These are phyloP conservation scores for Drosophila ezoana DNA, from an alignment of 2,888 invertebrate genomes.

Conservation along the genomic window DNA sequence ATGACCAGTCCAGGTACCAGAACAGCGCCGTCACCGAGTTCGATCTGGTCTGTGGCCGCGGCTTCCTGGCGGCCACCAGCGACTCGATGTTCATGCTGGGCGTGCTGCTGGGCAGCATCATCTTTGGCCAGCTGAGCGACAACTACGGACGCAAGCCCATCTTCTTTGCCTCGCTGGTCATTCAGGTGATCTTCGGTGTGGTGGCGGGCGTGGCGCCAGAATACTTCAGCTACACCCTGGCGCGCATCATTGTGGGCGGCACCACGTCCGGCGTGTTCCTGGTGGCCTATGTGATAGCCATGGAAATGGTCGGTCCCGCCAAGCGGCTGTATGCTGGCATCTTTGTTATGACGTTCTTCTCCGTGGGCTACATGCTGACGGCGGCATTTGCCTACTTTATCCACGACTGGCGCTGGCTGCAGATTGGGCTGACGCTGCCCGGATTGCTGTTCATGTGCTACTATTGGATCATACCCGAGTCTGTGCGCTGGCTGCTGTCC, in stretches of 20 bases:
- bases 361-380: slow-evolving; percentile 89
- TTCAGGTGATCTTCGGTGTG: slow-evolving; percentile 89
- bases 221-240: slow-evolving; percentile 88
- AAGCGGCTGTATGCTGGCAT: slow-evolving; percentile 90
- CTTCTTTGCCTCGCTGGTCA: slow-evolving; percentile 89
- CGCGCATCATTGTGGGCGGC: slow-evolving; percentile 89
- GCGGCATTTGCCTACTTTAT: slow-evolving; percentile 89
- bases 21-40: slow-evolving; percentile 90
- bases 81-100: slow-evolving; percentile 89
- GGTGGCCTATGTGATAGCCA: slow-evolving; percentile 92
- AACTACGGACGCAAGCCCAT: slow-evolving; percentile 90
- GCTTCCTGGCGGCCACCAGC: slow-evolving; percentile 88
- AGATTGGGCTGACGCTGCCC: slow-evolving; percentile 89
- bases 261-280: slow-evolving; percentile 92
- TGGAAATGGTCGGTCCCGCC: slow-evolving; percentile 90
- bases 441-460: slow-evolving; percentile 89
- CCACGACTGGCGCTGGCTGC: slow-evolving; percentile 89
- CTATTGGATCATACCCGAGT: slow-evolving; percentile 92
- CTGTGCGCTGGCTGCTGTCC: slow-evolving; percentile 89
- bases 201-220: slow-evolving; percentile 89
- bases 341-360: slow-evolving; percentile 91
- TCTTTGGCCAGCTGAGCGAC: slow-evolving; percentile 90
- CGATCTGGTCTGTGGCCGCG: slow-evolving; percentile 88
- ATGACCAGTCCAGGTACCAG: slow-evolving; percentile 87
- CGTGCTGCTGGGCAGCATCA: slow-evolving; percentile 89